Evolutionary conservation across 2,113 vertebrate genomes (phyloP), one percentile per base, ranked within the genome.

Genomic region (Mormoops blainvillei): DNA sequence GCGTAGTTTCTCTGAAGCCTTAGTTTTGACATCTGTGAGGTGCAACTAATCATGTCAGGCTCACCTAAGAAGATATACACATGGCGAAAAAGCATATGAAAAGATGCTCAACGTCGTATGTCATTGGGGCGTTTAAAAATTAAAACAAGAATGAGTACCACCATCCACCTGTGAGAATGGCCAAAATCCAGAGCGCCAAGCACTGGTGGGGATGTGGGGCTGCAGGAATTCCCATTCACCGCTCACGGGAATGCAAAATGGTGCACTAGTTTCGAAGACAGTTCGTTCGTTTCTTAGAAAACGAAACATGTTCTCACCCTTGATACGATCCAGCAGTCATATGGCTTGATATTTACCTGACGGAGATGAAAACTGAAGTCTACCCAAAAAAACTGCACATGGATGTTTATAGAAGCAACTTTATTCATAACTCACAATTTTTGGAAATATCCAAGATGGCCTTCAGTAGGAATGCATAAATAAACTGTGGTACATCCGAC

Each of bases 1-100:
- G 4, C 2, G 0, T 19, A 48, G 68, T 61, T 52, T 52, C 84
- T 73, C 88, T 94, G 73, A 41, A 86, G 80, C 74, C 31, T 78
- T 83, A 31, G 43, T 65, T 82, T 92, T 65, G 70, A 9, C 38
- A 16, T 80, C 54, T 93, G 12, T 76, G 83, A 84, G 48, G 41
- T 74, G 11, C 16, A 3, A 33, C 38, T 91, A 18, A 73, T 52
- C 12, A 48, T 77, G 76, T 89, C 76, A 48, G 2, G 58, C 56
- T 94, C 41, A 54, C 11, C 16, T 54, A 56, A 85, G n/a, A 92
- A 63, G 63, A 70, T 28, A 50, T 2, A 80, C 19, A 19, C 5
- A 19, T 26, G 26, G 9, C 8, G 68, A 67, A 50, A 50, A 71
- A n/a, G 8, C 38, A 76, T 33, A 43, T 52, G 31, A 77, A 81